Base-by-base conservation (phyloP, 1,140 invertebrate genomes). In the Eupristina koningsbergeri region DNA sequence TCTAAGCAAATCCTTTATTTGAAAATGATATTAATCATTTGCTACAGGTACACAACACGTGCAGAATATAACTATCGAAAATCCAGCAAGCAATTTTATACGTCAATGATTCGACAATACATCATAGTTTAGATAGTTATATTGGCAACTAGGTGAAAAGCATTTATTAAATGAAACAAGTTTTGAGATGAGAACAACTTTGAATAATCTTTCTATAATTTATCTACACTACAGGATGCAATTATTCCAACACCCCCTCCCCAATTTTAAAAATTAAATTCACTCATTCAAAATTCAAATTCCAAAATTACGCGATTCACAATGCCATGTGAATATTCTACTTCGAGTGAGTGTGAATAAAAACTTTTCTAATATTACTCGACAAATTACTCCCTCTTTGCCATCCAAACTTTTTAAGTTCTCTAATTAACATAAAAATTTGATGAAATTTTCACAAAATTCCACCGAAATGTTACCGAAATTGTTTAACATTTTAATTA, bases 321-420 rank as follows among this genome's bases (percentile, higher is more conserved):
- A 41, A 71, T 41, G 36, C 67, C 36, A 71, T 8, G 19, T 71
- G 67, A 41, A 41, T 41, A 71, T 71, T 71, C 67, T 41, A 26
- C 36, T 41, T 22, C 67, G 29, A 29, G 39, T 71, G 41, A 69
- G 36, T 69, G 67, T 26, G 67, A 39, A 69, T 69, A 41, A 71
- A 71, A 71, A 71, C 67, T 71, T 71, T 71, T 71, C 39, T 71
- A 71, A 71, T 71, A 71, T 41, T 71, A 71, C 67, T 19, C 9
- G 41, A 71, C 67, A 71, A 71, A 71, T 71, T 71, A 71, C 67
- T 36, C 39, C 8, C 7, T 22, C 67, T 11, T 36, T 64, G 22
- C 39, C 36, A n/a, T 1, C 9, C 67, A 71, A 71, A 39, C 36
- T n/a, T 41, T 67, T 41, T 41, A 71, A 15, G 15, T n/a, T 71